phyloP scores from a whole-genome alignment of 1,140 invertebrate species.

The Trachelipus rathkii region DNA sequence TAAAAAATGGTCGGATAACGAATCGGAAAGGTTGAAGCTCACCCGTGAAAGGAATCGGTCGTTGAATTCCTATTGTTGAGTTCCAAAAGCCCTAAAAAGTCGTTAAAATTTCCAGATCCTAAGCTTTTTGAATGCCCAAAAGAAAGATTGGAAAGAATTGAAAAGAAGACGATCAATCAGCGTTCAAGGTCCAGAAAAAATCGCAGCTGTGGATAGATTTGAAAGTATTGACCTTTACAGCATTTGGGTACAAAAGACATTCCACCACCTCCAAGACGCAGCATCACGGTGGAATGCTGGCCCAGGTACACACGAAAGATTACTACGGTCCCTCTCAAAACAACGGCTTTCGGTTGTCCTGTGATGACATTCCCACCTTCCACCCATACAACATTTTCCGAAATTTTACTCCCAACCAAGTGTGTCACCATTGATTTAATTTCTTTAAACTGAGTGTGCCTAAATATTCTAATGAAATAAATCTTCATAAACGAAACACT shows the following conservation, averaged over 20 bases:
- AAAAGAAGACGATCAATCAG: not conserved
- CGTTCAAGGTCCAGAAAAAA: not conserved
- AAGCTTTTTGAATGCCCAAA: not conserved
- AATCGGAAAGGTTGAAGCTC: not conserved
- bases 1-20: constrained; percentile 1
- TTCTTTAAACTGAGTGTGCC: not conserved
- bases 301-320: not conserved
- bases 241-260: constrained; percentile 1
- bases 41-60: not conserved
- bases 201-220: not conserved
- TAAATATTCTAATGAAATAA: not conserved
- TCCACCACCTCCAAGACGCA: not conserved
- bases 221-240: not conserved
- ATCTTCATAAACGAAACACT: too few relatives aligned
- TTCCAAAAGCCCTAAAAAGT: not conserved
- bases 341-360: constrained; percentile 1
- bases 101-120: not conserved
- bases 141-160: not conserved
- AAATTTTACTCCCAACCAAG: too few relatives aligned
- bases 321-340: not conserved
- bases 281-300: not conserved
- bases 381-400: too few relatives aligned
- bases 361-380: not conserved
- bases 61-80: not conserved
- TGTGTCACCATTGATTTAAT: not conserved